Conservation (phyloP, 64 coral and sea anemone species). For the Actinia tenebrosa region DNA sequence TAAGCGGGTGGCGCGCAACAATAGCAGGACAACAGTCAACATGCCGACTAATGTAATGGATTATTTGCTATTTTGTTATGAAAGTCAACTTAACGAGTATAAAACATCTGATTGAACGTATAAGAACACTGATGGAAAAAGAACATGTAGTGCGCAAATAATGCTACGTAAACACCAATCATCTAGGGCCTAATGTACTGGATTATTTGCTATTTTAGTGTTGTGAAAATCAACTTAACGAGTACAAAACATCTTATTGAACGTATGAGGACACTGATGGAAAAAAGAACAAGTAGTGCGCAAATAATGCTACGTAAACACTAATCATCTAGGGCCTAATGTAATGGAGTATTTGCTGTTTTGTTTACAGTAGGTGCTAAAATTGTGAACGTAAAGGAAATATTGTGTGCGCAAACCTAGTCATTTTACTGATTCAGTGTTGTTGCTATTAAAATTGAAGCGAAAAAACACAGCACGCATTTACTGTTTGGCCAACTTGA, state of each 20-base stretch:
- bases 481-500: too few species aligned
- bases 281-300: background rate
- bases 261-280: background rate
- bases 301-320: background rate
- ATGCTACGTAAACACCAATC: background rate
- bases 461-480: too few species aligned
- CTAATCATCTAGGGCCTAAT: background rate
- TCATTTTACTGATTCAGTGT: background rate
- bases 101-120: background rate
- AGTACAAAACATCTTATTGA: background rate
- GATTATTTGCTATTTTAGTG: too few species aligned
- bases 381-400: background rate
- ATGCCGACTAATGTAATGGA: background rate
- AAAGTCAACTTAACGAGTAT: too few species aligned
- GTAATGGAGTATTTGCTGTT: background rate
- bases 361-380: background rate
- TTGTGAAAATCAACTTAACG: too few species aligned
- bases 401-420: background rate
- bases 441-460: too few species aligned
- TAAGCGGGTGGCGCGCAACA: too few species aligned
- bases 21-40: too few species aligned
- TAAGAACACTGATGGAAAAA: background rate
- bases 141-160: background rate
- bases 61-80: background rate
- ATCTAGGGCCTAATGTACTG: background rate